A percentile compares a stretch with the other conserved stretches of the same genome.
Conservation (phyloP, 2,113 vertebrate genomes). For the Syrrhaptes paradoxus region DNA sequence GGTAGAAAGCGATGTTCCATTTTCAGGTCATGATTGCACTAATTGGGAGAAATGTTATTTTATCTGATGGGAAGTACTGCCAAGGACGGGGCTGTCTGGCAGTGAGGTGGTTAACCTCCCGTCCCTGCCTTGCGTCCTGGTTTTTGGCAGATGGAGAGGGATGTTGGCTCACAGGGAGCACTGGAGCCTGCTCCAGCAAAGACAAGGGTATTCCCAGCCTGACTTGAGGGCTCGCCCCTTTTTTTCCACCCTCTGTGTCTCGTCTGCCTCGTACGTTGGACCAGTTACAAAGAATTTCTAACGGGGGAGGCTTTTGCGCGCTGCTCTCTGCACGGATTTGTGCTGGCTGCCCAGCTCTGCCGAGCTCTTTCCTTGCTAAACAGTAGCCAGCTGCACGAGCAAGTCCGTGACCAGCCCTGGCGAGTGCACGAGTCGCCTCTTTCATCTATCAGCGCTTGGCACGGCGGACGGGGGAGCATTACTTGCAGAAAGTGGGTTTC, state of each 20-base stretch:
- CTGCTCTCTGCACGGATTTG: accelerated
- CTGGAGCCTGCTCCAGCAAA: slow-evolving; percentile 4
- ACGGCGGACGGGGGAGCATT: neutral
- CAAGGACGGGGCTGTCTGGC: accelerated
- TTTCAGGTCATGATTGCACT: neutral
- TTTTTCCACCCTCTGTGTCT: neutral
- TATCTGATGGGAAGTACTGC: neutral
- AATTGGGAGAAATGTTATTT: accelerated
- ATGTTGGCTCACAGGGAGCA: neutral
- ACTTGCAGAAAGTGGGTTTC: slow-evolving; percentile 26
- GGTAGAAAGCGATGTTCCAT: accelerated
- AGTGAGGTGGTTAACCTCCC: neutral
- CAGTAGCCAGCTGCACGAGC: neutral
- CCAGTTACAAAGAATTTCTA: neutral
- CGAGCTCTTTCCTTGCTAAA: neutral
- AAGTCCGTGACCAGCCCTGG: neutral
- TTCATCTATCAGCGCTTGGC: neutral
- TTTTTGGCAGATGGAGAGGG: neutral
- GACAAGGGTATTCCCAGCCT: slow-evolving; percentile 37
- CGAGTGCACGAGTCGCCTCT: neutral
- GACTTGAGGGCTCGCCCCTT: neutral
- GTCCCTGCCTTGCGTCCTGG: neutral
- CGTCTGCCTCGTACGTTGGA: neutral
- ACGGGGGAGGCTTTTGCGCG: neutral
- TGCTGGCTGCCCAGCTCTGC: neutral